phyloP scores from a whole-genome alignment of 2,888 invertebrate genomes.

The Ormyrus pomaceus region DNA sequence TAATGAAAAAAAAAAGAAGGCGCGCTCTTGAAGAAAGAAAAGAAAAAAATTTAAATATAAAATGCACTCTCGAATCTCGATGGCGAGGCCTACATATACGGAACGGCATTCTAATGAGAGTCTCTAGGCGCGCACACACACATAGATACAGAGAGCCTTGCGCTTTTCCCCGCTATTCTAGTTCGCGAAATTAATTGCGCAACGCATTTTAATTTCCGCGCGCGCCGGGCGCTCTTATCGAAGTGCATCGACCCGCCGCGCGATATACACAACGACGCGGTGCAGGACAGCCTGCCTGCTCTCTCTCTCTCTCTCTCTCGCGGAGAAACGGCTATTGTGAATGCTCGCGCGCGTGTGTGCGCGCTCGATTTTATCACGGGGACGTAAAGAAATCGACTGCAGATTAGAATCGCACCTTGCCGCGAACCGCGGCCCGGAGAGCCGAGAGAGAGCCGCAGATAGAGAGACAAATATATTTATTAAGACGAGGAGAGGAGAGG shows the following conservation, averaged over 20 bases:
- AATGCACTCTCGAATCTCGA: constrained; percentile 33
- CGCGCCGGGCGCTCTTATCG: constrained; percentile 33
- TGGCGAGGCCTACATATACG: not conserved
- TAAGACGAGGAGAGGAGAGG: constrained; percentile 25
- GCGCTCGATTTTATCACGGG: constrained; percentile 50
- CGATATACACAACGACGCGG: not conserved
- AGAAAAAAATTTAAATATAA: constrained; percentile 39
- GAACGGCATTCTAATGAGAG: constrained; percentile 26
- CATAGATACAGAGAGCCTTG: no score
- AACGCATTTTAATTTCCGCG: constrained; percentile 49
- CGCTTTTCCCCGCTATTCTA: not conserved
- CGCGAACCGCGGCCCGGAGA: not conserved
- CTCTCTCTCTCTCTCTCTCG: not conserved
- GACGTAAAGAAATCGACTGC: constrained; percentile 54
- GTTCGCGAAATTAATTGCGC: constrained; percentile 52
- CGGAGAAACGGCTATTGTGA: constrained; percentile 53
- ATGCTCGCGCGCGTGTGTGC: not conserved
- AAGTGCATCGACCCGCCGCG: constrained; percentile 48
- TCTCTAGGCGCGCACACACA: not conserved
- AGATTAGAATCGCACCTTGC: constrained; percentile 51
- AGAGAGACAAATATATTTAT: constrained; percentile 28
- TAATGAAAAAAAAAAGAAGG: not conserved
- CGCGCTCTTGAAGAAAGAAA: not conserved
- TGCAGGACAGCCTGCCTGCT: constrained; percentile 14
- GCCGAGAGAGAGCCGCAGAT: no score